Conservation (phyloP, 2,797 vertebrate genomes). For the Pyrocephalus nanus region DNA sequence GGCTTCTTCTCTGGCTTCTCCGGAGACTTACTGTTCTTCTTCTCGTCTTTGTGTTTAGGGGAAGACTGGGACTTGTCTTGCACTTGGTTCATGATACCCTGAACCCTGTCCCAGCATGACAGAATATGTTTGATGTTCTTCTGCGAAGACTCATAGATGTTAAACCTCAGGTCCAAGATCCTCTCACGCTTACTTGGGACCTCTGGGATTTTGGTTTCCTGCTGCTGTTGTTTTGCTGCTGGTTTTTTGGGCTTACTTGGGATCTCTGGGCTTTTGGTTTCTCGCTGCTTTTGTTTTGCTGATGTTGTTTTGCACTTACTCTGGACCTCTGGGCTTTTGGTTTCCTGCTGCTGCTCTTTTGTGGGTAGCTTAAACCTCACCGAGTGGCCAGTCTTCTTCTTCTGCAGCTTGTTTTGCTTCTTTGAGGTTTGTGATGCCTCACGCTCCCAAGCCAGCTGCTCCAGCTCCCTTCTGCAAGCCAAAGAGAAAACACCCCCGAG, state of each 20-base stretch:
- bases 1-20: neutral
- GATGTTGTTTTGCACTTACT: neutral
- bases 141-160: slow-evolving; percentile 76
- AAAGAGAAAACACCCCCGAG: neutral
- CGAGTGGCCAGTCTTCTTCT: slow-evolving; percentile 27
- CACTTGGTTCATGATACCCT: neutral
- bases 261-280: too few species aligned
- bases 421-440: slow-evolving; percentile 41
- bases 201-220: neutral
- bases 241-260: too few species aligned
- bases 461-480: slow-evolving; percentile 70
- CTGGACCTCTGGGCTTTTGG: neutral
- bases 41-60: neutral
- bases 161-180: slow-evolving; percentile 75
- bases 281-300: too few species aligned
- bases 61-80: too few species aligned
- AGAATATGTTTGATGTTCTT: slow-evolving; percentile 75
- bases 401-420: slow-evolving; percentile 81
- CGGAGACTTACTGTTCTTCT: neutral
- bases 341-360: slow-evolving; percentile 25
- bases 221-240: too few species aligned
- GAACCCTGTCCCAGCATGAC: slow-evolving; percentile 83
- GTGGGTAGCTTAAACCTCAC: fast-evolving
- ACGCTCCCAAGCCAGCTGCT: slow-evolving; percentile 65
- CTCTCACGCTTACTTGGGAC: slow-evolving; percentile 62